These are phyloP conservation scores for Meloidogyne exigua DNA, from an alignment of 1,140 invertebrate genomes.

Conservation along the genomic window DNA sequence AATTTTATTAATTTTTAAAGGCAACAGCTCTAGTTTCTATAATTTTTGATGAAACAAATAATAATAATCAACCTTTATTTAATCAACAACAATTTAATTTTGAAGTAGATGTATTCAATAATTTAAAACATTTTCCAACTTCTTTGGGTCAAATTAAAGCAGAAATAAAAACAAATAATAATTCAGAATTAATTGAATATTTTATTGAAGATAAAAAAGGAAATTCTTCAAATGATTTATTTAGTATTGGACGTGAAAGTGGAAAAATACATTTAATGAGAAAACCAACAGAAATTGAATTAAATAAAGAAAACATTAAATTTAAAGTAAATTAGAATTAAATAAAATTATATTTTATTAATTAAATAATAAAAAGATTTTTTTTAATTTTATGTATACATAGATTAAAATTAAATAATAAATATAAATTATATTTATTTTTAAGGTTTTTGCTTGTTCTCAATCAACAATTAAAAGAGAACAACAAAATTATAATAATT, in stretches of 20 bases:
- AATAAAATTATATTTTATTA: background rate
- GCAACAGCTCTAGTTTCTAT: constrained; percentile 51
- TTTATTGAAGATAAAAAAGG: background rate
- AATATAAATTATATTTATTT: background rate
- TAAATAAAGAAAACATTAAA: constrained; percentile 2
- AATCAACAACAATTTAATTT: constrained; percentile 50
- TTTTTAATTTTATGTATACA: no score
- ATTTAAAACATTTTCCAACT: constrained; percentile 5
- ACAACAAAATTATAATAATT: constrained; percentile 3
- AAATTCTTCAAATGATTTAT: background rate
- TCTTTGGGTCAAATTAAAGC: background rate
- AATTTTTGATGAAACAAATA: constrained; percentile 45
- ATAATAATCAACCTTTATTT: constrained; percentile 39
- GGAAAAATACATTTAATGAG: constrained; percentile 5
- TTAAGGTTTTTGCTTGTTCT: background rate
- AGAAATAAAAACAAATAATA: constrained; percentile 16
- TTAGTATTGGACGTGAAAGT: constrained; percentile 4
- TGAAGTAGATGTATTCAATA: constrained; percentile 46
- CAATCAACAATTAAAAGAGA: background rate
- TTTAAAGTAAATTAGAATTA: background rate
- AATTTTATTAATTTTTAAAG: constrained; percentile 33
- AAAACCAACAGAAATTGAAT: constrained; percentile 7
- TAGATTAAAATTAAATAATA: no score
- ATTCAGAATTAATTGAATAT: constrained; percentile 1
- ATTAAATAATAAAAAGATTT: no score